These are phyloP conservation scores for Mamestra brassicae DNA, from an alignment of 2,888 invertebrate species.

Conservation along the genomic window DNA sequence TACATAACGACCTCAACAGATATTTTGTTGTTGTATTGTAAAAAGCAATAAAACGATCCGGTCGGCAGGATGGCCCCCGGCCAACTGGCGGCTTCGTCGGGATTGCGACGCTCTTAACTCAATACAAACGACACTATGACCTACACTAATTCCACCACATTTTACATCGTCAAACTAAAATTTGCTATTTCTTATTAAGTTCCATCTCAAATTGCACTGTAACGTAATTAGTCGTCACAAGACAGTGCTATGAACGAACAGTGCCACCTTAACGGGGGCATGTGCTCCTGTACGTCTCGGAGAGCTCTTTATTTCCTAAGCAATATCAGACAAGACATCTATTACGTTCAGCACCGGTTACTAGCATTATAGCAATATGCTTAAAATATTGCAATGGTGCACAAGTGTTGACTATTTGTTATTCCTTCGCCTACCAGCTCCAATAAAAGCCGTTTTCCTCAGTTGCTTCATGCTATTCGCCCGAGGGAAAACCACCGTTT, in stretches of 20 bases:
- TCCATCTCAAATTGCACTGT: constrained; percentile 2
- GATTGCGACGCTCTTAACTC: constrained; percentile 73
- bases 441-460: constrained; percentile 62
- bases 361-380: constrained; percentile 47
- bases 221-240: constrained; percentile 24
- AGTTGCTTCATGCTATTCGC: constrained; percentile 53
- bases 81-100: constrained; percentile 76
- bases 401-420: constrained; percentile 64
- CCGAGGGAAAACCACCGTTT: constrained; percentile 53
- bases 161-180: constrained; percentile 47
- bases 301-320: constrained; percentile 20
- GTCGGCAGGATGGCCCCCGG: constrained; percentile 73
- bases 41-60: constrained; percentile 69
- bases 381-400: constrained; percentile 63
- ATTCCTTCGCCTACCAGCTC: constrained; percentile 59
- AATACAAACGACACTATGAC: constrained; percentile 67
- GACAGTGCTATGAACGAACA: constrained; percentile 8
- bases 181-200: constrained; percentile 14
- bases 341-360: constrained; percentile 24
- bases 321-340: constrained; percentile 30
- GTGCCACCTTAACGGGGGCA: constrained; percentile 2
- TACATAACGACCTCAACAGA: constrained; percentile 57
- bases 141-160: constrained; percentile 66
- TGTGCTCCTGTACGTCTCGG: constrained; percentile 3
- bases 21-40: constrained; percentile 66